Conservation (phyloP, 2,888 invertebrate species). For the Lamproptera curius region DNA sequence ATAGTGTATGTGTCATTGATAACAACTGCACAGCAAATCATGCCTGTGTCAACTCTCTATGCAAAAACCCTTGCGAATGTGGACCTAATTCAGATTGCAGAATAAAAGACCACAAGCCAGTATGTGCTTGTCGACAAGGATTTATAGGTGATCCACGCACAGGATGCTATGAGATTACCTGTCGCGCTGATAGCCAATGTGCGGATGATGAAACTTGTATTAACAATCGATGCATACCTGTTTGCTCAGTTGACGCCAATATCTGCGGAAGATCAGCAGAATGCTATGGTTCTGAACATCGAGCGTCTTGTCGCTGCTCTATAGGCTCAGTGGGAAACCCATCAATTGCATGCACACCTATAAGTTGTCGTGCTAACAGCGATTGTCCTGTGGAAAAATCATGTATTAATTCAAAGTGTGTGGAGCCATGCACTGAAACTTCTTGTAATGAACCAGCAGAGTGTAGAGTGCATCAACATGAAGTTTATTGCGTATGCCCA, state of each 20-base stretch:
- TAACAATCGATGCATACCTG: slow-evolving; percentile 89
- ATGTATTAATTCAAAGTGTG: slow-evolving; percentile 89
- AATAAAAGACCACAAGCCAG: slow-evolving; percentile 90
- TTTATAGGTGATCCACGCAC: slow-evolving; percentile 91
- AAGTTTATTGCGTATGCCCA: slow-evolving; percentile 89
- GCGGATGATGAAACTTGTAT: slow-evolving; percentile 90
- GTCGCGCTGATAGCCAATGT: slow-evolving; percentile 86
- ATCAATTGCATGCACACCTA: slow-evolving; percentile 84
- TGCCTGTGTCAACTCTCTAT: slow-evolving; percentile 88
- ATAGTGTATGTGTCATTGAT: slow-evolving; percentile 84
- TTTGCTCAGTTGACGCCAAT: slow-evolving; percentile 83
- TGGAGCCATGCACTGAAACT: slow-evolving; percentile 84
- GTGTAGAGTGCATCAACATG: slow-evolving; percentile 87
- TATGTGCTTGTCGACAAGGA: slow-evolving; percentile 90
- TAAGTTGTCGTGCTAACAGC: slow-evolving; percentile 87
- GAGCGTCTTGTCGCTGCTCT: slow-evolving; percentile 90
- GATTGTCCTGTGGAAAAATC: slow-evolving; percentile 90
- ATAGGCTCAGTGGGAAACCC: slow-evolving; percentile 91
- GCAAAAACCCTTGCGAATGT: slow-evolving; percentile 91
- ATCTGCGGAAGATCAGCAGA: slow-evolving; percentile 87
- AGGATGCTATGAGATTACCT: slow-evolving; percentile 86
- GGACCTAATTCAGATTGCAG: slow-evolving; percentile 91
- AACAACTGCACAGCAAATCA: slow-evolving; percentile 87
- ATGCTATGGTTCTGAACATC: slow-evolving; percentile 89
- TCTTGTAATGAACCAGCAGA: slow-evolving; percentile 85